These are phyloP conservation scores for Timandra comae DNA, from an alignment of 2,888 invertebrate species.

Conservation along the genomic window DNA sequence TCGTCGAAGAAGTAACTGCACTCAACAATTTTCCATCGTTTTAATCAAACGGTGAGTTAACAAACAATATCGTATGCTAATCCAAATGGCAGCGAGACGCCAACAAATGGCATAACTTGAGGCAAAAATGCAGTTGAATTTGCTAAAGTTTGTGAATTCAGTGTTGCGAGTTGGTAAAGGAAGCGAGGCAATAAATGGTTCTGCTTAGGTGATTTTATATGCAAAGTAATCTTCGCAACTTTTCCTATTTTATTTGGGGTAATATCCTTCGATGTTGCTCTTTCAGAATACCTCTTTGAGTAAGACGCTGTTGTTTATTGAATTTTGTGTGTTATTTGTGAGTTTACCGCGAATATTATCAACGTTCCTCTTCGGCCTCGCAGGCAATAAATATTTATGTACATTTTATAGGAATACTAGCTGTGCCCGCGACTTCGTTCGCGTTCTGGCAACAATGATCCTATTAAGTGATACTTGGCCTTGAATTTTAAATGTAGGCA, in stretches of 20 bases:
- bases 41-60: too few species aligned
- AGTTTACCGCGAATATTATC: constrained; percentile 1
- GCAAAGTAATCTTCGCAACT: constrained; percentile 19
- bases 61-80: constrained; percentile 1
- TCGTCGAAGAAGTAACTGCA: too few species aligned
- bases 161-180: background rate
- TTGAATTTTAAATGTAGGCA: too few species aligned
- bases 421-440: too few species aligned
- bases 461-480: too few species aligned
- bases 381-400: too few species aligned
- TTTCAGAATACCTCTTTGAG: constrained; percentile 15
- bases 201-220: constrained; percentile 16
- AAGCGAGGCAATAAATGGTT: constrained; percentile 5
- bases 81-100: background rate
- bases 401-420: background rate
- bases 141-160: constrained; percentile 7
- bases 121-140: constrained; percentile 11
- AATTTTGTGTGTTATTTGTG: constrained; percentile 9
- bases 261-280: constrained; percentile 12
- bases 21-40: too few species aligned
- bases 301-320: constrained; percentile 12
- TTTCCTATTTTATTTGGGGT: constrained; percentile 16
- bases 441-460: too few species aligned
- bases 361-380: background rate
- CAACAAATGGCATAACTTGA: background rate